Evolutionary conservation across 2,888 invertebrate species (phyloP).

Genomic region (Kuschelorhynchus macadamiae): DNA sequence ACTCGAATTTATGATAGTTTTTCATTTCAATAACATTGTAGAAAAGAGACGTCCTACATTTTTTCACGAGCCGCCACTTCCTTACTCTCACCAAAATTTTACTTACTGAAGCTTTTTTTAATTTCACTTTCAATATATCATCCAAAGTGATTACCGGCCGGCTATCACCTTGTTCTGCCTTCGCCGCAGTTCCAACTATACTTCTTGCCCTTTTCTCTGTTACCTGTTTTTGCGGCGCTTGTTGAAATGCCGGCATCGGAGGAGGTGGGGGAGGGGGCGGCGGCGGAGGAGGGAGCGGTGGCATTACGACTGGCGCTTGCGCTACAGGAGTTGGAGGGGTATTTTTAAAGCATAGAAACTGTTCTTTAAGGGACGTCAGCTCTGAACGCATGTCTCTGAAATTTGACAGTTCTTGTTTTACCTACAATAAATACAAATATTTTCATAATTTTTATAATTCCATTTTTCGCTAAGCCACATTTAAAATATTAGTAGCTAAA

Average conservation of each 20-base stretch:
- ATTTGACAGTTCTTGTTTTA: too few relatives aligned
- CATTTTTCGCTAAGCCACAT: too few relatives aligned
- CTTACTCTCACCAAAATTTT: constrained; percentile 2
- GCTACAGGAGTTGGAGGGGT: constrained; percentile 42
- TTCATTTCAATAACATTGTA: too few relatives aligned
- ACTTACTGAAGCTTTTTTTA: constrained; percentile 64
- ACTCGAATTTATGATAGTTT: too few relatives aligned
- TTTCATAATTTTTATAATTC: too few relatives aligned
- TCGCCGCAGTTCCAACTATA: constrained; percentile 9
- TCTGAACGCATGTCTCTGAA: too few relatives aligned
- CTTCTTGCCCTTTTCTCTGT: constrained; percentile 50
- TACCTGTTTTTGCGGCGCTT: constrained; percentile 8
- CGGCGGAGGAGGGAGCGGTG: constrained; percentile 57
- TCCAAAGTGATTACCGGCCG: constrained; percentile 65
- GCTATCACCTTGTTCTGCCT: constrained; percentile 45
- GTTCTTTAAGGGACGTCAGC: too few relatives aligned
- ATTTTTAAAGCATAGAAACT: too few relatives aligned
- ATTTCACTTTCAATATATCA: constrained; percentile 66
- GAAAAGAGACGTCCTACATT: too few relatives aligned
- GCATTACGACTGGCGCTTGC: constrained; percentile 53
- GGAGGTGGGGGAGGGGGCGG: constrained; percentile 53
- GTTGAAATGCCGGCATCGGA: constrained; percentile 54
- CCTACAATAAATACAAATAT: too few relatives aligned
- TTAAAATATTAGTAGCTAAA: too few relatives aligned
- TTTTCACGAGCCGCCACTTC: too few relatives aligned